A percentile compares a stretch with the other conserved stretches of the same genome.
These are phyloP conservation scores for Crematogaster levior DNA, from an alignment of 2,888 invertebrate species.

Conservation along the genomic window DNA sequence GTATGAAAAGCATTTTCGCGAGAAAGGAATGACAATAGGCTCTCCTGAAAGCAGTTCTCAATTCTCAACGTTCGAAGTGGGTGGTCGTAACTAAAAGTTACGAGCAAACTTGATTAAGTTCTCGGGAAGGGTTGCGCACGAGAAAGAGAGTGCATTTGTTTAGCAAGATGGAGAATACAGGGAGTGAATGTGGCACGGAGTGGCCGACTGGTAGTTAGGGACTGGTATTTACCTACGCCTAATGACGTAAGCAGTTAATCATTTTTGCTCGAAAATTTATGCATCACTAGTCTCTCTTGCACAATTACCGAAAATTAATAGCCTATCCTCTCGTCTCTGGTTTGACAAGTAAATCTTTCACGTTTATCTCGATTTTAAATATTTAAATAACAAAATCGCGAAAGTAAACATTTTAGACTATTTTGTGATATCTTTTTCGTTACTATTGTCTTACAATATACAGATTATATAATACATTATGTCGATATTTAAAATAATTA, in stretches of 20 bases:
- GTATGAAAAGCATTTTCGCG: constrained; percentile 45
- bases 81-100: constrained; percentile 55
- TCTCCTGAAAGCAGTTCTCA: constrained; percentile 44
- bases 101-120: constrained; percentile 66
- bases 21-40: constrained; percentile 42
- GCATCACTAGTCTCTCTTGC: constrained; percentile 15
- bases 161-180: constrained; percentile 49
- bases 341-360: constrained; percentile 28
- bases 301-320: constrained; percentile 31
- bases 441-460: too few relatives aligned
- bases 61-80: constrained; percentile 39
- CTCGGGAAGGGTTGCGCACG: constrained; percentile 55
- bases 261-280: constrained; percentile 34
- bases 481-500: too few relatives aligned
- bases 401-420: constrained; percentile 15
- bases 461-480: too few relatives aligned
- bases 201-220: constrained; percentile 32
- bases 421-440: too few relatives aligned
- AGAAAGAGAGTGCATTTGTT: constrained; percentile 59
- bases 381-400: background rate
- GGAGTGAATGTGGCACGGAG: constrained; percentile 51
- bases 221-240: constrained; percentile 32
- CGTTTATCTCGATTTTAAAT: background rate
- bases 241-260: constrained; percentile 42
- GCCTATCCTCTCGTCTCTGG: background rate